Percentiles rank a stretch among this genome's conserved stretches.
Conservation (phyloP, 1,140 invertebrate genomes). For the Bombyx mandarina region DNA sequence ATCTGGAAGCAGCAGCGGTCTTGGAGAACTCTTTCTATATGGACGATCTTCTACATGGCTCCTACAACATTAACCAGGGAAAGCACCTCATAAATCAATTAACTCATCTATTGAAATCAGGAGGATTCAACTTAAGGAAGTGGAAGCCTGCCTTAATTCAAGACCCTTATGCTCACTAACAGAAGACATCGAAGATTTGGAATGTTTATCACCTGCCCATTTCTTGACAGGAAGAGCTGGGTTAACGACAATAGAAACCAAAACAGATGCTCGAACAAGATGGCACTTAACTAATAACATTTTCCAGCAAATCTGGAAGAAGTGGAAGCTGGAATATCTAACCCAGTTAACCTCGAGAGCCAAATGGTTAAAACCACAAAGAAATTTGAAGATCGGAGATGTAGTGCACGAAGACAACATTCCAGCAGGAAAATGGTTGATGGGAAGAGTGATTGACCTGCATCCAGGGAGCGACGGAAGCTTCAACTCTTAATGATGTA, state of each 20-base stretch:
- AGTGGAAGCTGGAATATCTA: conserved; percentile 12
- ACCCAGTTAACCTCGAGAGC: conserved; percentile 3
- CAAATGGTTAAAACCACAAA: conserved; percentile 7
- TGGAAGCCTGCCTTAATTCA: conserved; percentile 38
- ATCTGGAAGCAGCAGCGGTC: conserved; percentile 11
- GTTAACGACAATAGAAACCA: conserved; percentile 7
- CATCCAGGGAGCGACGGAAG: conserved; percentile 4
- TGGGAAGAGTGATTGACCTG: conserved; percentile 9
- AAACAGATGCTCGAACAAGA: conserved; percentile 6
- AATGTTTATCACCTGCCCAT: conserved; percentile 15
- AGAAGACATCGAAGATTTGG: conserved; percentile 23
- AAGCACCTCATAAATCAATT: conserved; percentile 15
- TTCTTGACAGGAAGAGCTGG: conserved; percentile 7
- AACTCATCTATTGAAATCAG: conserved; percentile 19
- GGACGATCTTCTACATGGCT: conserved; percentile 46
- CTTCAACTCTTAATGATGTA: too few species aligned
- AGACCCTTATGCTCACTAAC: conserved; percentile 17
- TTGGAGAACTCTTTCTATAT: conserved; percentile 35
- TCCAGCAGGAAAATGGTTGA: conserved; percentile 5
- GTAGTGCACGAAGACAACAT: conserved; percentile 11
- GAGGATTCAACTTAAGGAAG: conserved; percentile 36
- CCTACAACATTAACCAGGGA: conserved; percentile 25
- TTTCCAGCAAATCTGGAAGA: conserved; percentile 10
- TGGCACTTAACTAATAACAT: conserved; percentile 10
- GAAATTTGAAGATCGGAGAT: conserved; percentile 6